A percentile compares a stretch with the other conserved stretches of the same genome.
These are phyloP conservation scores for Microctenopoma steveboyesi DNA, from an alignment of 2,797 vertebrate species.

Conservation along the genomic window DNA sequence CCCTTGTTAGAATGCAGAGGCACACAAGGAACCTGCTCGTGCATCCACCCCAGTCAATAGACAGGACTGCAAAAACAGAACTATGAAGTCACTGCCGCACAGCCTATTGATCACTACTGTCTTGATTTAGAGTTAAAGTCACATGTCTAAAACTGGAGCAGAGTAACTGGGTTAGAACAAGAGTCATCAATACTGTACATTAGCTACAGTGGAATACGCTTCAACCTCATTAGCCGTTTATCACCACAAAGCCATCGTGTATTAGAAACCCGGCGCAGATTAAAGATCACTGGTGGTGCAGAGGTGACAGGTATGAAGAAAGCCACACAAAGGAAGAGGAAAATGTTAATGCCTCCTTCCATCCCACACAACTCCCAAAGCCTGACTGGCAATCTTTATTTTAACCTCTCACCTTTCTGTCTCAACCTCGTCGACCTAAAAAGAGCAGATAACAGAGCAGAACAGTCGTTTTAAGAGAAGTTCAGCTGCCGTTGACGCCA, in stretches of 20 bases:
- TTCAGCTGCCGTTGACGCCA: slow-evolving; percentile 19
- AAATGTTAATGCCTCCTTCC: not conserved
- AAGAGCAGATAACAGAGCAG: slow-evolving; percentile 50
- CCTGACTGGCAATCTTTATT: slow-evolving; percentile 8
- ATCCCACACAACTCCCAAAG: slow-evolving; percentile 7
- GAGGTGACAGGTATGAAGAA: slow-evolving; percentile 30
- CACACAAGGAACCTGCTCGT: slow-evolving; percentile 35
- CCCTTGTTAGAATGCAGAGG: slow-evolving; percentile 53
- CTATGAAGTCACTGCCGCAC: slow-evolving; percentile 41
- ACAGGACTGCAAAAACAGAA: slow-evolving; percentile 38
- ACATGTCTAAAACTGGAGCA: slow-evolving; percentile 47
- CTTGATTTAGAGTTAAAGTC: slow-evolving; percentile 44
- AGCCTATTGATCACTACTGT: slow-evolving; percentile 54
- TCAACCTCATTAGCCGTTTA: slow-evolving; percentile 33
- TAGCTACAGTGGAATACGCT: slow-evolving; percentile 44
- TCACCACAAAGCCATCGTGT: slow-evolving; percentile 20
- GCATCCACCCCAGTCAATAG: slow-evolving; percentile 37
- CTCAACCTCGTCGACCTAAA: slow-evolving; percentile 66
- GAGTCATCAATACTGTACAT: slow-evolving; percentile 44
- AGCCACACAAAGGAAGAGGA: not conserved
- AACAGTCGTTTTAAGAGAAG: slow-evolving; percentile 44
- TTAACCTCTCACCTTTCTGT: slow-evolving; percentile 55
- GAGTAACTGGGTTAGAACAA: slow-evolving; percentile 61
- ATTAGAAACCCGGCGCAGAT: slow-evolving; percentile 19
- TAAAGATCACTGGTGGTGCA: slow-evolving; percentile 19